These are phyloP conservation scores for Seira ritae DNA, from an alignment of 2,888 invertebrate species.

Conservation along the genomic window DNA sequence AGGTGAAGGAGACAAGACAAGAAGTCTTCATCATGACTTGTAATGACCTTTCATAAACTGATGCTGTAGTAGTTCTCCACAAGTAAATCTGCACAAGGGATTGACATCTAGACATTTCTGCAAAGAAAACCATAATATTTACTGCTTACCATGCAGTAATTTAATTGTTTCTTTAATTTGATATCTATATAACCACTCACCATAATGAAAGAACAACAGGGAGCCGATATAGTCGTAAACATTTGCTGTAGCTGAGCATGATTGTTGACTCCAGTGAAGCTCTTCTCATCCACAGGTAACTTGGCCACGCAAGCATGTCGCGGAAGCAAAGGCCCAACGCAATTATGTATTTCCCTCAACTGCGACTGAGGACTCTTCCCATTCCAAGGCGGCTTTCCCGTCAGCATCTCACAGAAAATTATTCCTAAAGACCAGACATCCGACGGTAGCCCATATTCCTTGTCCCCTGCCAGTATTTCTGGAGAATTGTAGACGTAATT, in stretches of 20 bases:
- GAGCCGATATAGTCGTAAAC: conserved; percentile 20
- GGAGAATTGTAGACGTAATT: conserved; percentile 54
- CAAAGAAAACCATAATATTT: neutral
- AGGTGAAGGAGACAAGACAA: neutral
- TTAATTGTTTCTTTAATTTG: too few relatives aligned
- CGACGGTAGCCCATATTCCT: conserved; percentile 32
- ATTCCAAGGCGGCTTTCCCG: conserved; percentile 56
- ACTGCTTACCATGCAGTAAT: too few relatives aligned
- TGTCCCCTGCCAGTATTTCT: conserved; percentile 54
- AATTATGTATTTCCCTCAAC: conserved; percentile 46
- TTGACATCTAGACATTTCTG: conserved; percentile 64
- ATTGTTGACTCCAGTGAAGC: conserved; percentile 15
- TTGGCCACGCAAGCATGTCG: conserved; percentile 37
- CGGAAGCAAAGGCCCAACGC: conserved; percentile 48
- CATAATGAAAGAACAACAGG: conserved; percentile 36
- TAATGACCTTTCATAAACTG: conserved; percentile 44
- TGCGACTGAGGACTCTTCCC: conserved; percentile 46
- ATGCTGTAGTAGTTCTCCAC: conserved; percentile 43
- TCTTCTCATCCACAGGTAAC: conserved; percentile 17
- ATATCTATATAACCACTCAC: conserved; percentile 16
- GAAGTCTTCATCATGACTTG: neutral
- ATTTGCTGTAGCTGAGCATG: conserved; percentile 39
- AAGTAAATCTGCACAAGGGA: conserved; percentile 49
- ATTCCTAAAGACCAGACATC: conserved; percentile 64
- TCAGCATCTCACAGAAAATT: conserved; percentile 57